Base-by-base conservation (phyloP, 2,113 vertebrate species). In the Arizona elegans region DNA sequence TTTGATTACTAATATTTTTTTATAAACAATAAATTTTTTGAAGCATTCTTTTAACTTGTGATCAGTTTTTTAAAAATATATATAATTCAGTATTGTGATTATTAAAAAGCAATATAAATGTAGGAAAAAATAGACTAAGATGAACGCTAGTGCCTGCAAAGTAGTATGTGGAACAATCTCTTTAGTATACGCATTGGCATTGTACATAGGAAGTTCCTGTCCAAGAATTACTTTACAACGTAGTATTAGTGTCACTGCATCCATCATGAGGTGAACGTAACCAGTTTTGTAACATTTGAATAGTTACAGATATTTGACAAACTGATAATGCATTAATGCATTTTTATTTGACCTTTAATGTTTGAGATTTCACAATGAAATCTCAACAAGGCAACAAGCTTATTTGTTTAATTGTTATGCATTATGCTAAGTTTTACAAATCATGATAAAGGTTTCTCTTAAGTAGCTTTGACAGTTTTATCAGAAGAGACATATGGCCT, bases 381-480 rank as follows among this genome's bases (percentile, higher is more conserved):
- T n/a, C n/a, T n/a, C n/a, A n/a, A n/a, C n/a, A n/a, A 62, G 9
- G 9, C 12, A 93, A n/a, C 86, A 70, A 3, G 90, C 13, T 85
- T 92, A 3, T n/a, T 87, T 92, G 47, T 62, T 86, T 59, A 92
- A 53, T 92, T 93, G 47, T 23, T 92, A 91, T 17, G 11, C 43
- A 0, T 43, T 95, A 52, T 70, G 65, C 56, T 92, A 90, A 50
- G 33, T 62, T 94, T 59, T 94, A 53, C 54, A 91, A 59, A 90
- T 70, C 23, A 50, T 54, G 91, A 53, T 93, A 91, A 95, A 92
- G 21, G 43, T 87, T 96, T 93, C 96, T 91, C 24, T 93, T 65
- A 92, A 91, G 7, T 94, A 92, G 4, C 15, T 93, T 54, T 92
- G 65, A 85, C 87, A 95, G 33, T 62, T 38, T 95, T 91, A 94